Evolutionary conservation across 2,797 vertebrate genomes (phyloP).

Genomic region (Odontamblyopus lacepedii): DNA sequence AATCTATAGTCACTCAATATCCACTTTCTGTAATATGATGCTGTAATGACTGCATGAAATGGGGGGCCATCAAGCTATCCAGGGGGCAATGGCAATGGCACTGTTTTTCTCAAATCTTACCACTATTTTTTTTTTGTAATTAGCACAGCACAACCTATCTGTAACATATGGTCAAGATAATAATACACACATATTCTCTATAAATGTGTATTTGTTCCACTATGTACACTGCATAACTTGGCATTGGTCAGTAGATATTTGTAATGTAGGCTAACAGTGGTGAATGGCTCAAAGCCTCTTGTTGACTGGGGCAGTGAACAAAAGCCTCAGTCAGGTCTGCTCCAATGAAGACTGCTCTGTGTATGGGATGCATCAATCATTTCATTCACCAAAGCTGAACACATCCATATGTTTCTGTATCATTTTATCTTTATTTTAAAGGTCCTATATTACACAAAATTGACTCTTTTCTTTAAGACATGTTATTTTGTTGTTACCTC

Average conservation of each 20-base stretch:
- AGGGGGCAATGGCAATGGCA: neutral
- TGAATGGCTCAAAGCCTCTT: slow-evolving; percentile 37
- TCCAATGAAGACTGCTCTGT: slow-evolving; percentile 20
- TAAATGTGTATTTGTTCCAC: no score
- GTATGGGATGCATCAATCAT: slow-evolving; percentile 44
- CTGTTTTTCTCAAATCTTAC: neutral
- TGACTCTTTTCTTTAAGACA: no score
- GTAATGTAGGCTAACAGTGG: slow-evolving; percentile 26
- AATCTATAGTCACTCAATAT: neutral
- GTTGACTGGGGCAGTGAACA: slow-evolving; percentile 54
- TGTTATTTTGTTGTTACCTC: no score
- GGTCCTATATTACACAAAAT: no score
- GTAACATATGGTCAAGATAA: neutral
- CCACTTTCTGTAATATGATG: neutral
- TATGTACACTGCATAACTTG: slow-evolving; percentile 18
- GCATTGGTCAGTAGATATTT: slow-evolving; percentile 33
- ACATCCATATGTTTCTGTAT: neutral
- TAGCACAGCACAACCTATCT: neutral
- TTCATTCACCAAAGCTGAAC: slow-evolving; percentile 53
- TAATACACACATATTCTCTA: neutral
- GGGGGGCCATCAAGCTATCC: neutral
- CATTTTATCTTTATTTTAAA: no score
- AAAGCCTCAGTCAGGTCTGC: slow-evolving; percentile 67
- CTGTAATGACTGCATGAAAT: neutral
- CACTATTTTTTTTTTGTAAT: neutral